A percentile compares a stretch with the other conserved stretches of the same genome.
Evolutionary conservation across 2,797 vertebrate species (phyloP).

Genomic region (Lophura swinhoii): DNA sequence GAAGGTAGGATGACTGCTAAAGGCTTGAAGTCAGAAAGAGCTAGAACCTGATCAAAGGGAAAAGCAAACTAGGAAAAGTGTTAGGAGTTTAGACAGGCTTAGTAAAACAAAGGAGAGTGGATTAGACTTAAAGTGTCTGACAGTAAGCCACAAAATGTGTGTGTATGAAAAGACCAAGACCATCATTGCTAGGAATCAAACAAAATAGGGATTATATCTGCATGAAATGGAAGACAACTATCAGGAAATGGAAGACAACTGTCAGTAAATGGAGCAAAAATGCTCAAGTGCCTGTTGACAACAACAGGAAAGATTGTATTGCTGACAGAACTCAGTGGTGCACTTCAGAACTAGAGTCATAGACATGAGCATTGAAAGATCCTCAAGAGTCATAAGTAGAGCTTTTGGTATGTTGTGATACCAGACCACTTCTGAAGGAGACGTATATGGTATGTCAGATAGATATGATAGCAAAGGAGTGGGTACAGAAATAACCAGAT

Average conservation of each 20-base stretch:
- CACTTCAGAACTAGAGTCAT: not conserved
- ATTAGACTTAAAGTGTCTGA: conserved; percentile 14
- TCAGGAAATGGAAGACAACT: not conserved
- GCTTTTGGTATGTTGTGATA: not conserved
- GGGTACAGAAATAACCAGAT: not conserved
- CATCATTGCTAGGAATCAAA: not conserved
- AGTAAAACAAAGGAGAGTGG: not conserved
- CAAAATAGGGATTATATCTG: not conserved
- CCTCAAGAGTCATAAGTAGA: not conserved
- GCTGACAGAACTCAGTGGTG: not conserved
- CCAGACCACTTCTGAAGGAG: not conserved
- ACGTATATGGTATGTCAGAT: not conserved
- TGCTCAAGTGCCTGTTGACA: not conserved
- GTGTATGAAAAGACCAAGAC: not conserved
- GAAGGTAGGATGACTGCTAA: not conserved
- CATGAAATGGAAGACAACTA: not conserved
- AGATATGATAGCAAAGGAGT: not conserved
- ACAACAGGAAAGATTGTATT: not conserved
- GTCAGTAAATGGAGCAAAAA: not conserved
- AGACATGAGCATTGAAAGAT: not conserved
- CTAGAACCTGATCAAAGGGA: not conserved
- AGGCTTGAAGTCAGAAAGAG: not conserved
- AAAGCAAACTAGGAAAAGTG: not conserved
- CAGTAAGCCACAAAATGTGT: not conserved
- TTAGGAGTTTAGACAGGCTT: not conserved